Evolutionary conservation across 2,888 invertebrate genomes (phyloP).

Genomic region (Phaonia tiefii): DNA sequence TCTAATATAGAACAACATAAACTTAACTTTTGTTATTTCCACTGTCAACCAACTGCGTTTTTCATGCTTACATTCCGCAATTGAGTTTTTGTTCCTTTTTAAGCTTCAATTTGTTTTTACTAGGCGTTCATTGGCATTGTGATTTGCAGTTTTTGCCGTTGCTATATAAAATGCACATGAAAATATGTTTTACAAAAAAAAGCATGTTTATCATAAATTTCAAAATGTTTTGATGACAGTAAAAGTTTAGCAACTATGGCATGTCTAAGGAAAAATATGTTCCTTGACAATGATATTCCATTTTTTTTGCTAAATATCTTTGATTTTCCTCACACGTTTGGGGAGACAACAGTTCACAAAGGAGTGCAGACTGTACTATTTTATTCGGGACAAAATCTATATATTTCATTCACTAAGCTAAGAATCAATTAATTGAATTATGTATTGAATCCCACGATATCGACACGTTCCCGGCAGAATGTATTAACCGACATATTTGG

Average conservation of each 20-base stretch:
- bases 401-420: too few relatives aligned
- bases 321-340: too few relatives aligned
- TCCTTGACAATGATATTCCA: not conserved
- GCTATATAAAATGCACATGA: not conserved
- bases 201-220: constrained; percentile 28
- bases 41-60: not conserved
- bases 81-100: not conserved
- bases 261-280: constrained; percentile 5
- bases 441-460: too few relatives aligned
- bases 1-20: constrained; percentile 25
- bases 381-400: too few relatives aligned
- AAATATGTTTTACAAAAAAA: constrained; percentile 28
- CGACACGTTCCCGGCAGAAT: too few relatives aligned
- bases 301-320: too few relatives aligned
- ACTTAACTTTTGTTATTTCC: constrained; percentile 24
- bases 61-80: constrained; percentile 12
- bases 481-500: too few relatives aligned
- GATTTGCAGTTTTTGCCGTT: not conserved
- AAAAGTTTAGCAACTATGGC: constrained; percentile 26
- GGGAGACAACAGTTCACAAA: too few relatives aligned
- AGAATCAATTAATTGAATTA: too few relatives aligned
- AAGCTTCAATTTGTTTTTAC: not conserved
- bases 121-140: not conserved
- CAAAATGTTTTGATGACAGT: constrained; percentile 36
- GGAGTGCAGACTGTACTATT: too few relatives aligned